Conservation (phyloP, 1,140 invertebrate genomes). For the Drosophila pachea region DNA sequence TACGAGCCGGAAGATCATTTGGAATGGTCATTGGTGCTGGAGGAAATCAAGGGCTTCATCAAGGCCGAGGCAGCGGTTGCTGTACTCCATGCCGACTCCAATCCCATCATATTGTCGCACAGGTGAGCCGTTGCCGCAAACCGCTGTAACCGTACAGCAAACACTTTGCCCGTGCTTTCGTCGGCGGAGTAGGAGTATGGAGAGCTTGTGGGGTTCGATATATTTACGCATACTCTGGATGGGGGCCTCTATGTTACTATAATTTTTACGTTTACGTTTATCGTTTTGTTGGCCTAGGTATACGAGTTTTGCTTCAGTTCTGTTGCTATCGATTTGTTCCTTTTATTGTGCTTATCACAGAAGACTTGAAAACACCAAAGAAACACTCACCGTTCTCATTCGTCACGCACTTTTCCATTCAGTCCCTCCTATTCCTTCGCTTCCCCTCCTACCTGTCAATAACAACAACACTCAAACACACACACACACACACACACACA, state of each 20-base stretch:
- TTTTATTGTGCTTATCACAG: constrained; percentile 78
- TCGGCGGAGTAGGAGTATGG: constrained; percentile 77
- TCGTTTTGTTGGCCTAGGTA: constrained; percentile 54
- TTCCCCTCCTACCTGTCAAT: no score
- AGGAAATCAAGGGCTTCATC: constrained; percentile 97
- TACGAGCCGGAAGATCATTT: constrained; percentile 98
- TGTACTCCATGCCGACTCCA: constrained; percentile 92
- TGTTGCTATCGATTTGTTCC: constrained; percentile 58
- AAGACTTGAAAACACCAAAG: constrained; percentile 78
- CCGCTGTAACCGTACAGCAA: constrained; percentile 32
- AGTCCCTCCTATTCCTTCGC: constrained; percentile 21
- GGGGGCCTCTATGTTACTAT: constrained; percentile 23
- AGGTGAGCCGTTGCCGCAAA: constrained; percentile 81
- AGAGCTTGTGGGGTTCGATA: constrained; percentile 65
- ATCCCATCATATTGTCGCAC: constrained; percentile 89
- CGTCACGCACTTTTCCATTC: constrained; percentile 67
- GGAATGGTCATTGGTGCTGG: constrained; percentile 96
- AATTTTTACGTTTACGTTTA: constrained; percentile 32
- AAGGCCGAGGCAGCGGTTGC: constrained; percentile 93
- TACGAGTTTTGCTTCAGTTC: constrained; percentile 72
- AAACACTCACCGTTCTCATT: constrained; percentile 73
- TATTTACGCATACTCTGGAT: constrained; percentile 22
- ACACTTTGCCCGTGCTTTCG: constrained; percentile 78
- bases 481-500: constrained; percentile 33
- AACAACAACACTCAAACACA: constrained; percentile 16